A percentile compares a stretch with the other conserved stretches of the same genome.
These are phyloP conservation scores for Myrmecophaga tridactyla DNA, from an alignment of 2,113 vertebrate genomes.

Conservation along the genomic window DNA sequence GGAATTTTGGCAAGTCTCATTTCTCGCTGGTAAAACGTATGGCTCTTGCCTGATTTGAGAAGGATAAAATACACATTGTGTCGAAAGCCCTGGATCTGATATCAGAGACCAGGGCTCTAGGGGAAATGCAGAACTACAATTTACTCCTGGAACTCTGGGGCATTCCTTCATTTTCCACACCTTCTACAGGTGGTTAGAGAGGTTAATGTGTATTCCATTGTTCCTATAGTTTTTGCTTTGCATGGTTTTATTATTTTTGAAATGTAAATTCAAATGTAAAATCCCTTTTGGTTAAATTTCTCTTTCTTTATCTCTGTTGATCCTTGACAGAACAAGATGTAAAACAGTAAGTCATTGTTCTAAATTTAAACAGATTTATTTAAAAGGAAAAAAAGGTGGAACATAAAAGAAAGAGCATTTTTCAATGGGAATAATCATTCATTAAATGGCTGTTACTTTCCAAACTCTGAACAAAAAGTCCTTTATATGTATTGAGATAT, in stretches of 20 bases:
- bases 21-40: slow-evolving; percentile 18
- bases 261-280: slow-evolving; percentile 4
- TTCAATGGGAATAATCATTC: neutral
- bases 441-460: neutral
- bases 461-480: neutral
- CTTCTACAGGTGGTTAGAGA: neutral
- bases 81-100: slow-evolving; percentile 18
- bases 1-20: slow-evolving; percentile 31
- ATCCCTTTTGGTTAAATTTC: neutral
- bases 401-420: neutral
- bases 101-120: neutral
- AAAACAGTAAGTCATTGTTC: neutral
- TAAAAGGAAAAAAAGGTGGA: neutral
- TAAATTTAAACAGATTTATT: slow-evolving; percentile 24
- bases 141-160: neutral
- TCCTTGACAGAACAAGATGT: neutral
- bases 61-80: neutral
- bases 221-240: neutral
- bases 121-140: neutral
- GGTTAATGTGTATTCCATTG: neutral
- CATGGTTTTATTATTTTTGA: neutral
- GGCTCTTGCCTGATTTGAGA: neutral
- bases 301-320: neutral
- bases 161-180: neutral
- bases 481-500: neutral